A percentile compares a stretch with the other conserved stretches of the same genome.
Evolutionary conservation across 2,888 invertebrate genomes (phyloP).

Genomic region (Prionchulus punctatus): DNA sequence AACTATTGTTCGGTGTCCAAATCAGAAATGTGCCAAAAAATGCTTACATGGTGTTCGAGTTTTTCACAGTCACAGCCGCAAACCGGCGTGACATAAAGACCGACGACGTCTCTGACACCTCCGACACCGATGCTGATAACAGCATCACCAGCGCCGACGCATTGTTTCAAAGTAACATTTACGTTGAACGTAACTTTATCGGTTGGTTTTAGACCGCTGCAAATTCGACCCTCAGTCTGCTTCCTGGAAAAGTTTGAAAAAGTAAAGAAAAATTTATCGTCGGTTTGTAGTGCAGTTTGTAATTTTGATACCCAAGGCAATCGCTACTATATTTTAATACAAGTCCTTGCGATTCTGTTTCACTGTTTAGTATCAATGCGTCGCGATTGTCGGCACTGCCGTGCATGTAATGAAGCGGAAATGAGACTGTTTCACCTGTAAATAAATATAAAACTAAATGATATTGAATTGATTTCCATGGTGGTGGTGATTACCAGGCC

Average conservation of each 20-base stretch:
- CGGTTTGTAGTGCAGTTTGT: neutral
- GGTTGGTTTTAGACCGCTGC: conserved; percentile 14
- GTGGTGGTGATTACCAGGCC: too few species aligned
- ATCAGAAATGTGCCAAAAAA: too few species aligned
- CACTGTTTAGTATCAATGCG: conserved; percentile 22
- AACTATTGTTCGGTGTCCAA: too few species aligned
- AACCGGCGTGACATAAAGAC: conserved; percentile 21
- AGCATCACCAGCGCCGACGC: conserved; percentile 20
- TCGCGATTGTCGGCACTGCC: conserved; percentile 17
- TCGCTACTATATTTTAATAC: neutral
- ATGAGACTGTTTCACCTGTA: conserved; percentile 20
- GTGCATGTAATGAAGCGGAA: conserved; percentile 26
- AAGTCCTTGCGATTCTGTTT: conserved; percentile 12
- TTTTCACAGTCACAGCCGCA: conserved; percentile 30
- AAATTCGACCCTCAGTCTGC: conserved; percentile 15
- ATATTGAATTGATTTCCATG: too few species aligned
- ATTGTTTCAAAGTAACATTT: conserved; percentile 18
- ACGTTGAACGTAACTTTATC: conserved; percentile 19
- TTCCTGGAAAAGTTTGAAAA: conserved; percentile 17
- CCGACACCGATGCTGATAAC: conserved; percentile 25
- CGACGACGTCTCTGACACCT: conserved; percentile 17
- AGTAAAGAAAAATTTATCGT: too few species aligned
- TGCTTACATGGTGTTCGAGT: conserved; percentile 16
- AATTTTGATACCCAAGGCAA: conserved; percentile 3
- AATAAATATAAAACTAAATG: too few species aligned